Base-by-base conservation (phyloP, 1,140 invertebrate genomes). In the Procambarus clarkii region DNA sequence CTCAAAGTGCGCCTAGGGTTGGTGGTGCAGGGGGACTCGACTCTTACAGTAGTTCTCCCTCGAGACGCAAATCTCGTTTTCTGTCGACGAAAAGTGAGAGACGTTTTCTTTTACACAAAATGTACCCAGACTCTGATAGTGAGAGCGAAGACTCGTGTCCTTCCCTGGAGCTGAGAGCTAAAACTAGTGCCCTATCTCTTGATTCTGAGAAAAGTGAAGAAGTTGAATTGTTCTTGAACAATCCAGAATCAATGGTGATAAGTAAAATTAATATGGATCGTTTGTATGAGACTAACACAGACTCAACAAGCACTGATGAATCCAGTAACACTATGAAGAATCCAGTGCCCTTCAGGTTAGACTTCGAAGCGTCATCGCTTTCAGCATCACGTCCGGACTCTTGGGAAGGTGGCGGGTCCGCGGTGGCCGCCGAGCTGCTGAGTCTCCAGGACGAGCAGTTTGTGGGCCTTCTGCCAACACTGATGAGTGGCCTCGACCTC, bases 61-160 rank as follows among this genome's bases (percentile, higher is more conserved):
- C 8, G 5, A 8, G n/a, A 2, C 2, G 81, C 21, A 44, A 82
- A 15, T 45, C 79, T 13, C 44, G 64, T 50, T 74, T 76, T 76
- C 79, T 82, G 13, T 54, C 87, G 46, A 77, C 45, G 18, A 50
- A 54, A 15, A 86, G 64, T 50, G 18, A 86, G 9, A 50, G 18
- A 15, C 83, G 45, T 50, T 50, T 48, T 71, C 71, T 46, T 21
- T 83, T 90, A 83, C 88, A 90, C 71, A 78, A 85, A 58, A 91
- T 91, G 89, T 91, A 91, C 58, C 89, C 89, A 71, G 89, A 91
- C 54, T 64, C 50, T 71, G 82, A 91, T 24, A 91, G 89, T 50
- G 89, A 91, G 24, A 84, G 82, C 45, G 81, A 60, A 7, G 83
- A 79, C 15, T 60, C 50, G 24, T 15, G 9, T 18, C 46, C 44